Evolutionary conservation across 2,113 vertebrate species (phyloP), one percentile per base, ranked within the genome.

Genomic region (Mionectes macconnelli): DNA sequence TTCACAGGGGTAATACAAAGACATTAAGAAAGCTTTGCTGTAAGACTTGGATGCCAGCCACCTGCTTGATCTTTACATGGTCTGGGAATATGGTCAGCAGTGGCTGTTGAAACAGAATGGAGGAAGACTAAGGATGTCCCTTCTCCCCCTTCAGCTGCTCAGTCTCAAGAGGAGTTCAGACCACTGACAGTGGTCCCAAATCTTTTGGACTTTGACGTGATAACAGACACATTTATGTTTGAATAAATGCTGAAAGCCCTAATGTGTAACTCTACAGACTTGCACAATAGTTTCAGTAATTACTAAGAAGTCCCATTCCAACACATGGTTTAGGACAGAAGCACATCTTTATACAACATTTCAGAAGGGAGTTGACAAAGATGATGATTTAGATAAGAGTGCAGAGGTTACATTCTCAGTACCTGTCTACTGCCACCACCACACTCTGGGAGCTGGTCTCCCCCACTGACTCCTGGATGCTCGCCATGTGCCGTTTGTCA

Each of bases 391-490:
- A 33, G 74, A 35, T 4, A 40, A 13, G 47, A 75, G 63, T 24
- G 19, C 42, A 63, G 35, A 52, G n/a, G 59, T 64, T 15, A 63
- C 25, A 62, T 7, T 64, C 12, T 37, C 44, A 14, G 97, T 97
- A 99, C 99, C 99, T 98, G 98, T 99, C 99, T 10, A 99, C 99
- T 60, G 99, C 99, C 13, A 99, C 99, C 22, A 99, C 99, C 42
- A 99, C 99, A 31, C 99, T 99, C 98, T 99, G 99, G 1, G 99
- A 99, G 94, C 99, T 99, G 94, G 99, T 99, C 97, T 99, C 99
- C 73, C 99, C 99, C 23, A 99, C 99, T 0, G 99, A 99, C 95
- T 99, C 99, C 95, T 99, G 99, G 96, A 99, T 98, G 94, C 99
- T 99, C 55, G 99, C 99, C 98, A 99, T 99, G 77, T 99, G 99